phyloP scores from a whole-genome alignment of 2,888 invertebrate genomes.

The Neoascia interrupta region DNA sequence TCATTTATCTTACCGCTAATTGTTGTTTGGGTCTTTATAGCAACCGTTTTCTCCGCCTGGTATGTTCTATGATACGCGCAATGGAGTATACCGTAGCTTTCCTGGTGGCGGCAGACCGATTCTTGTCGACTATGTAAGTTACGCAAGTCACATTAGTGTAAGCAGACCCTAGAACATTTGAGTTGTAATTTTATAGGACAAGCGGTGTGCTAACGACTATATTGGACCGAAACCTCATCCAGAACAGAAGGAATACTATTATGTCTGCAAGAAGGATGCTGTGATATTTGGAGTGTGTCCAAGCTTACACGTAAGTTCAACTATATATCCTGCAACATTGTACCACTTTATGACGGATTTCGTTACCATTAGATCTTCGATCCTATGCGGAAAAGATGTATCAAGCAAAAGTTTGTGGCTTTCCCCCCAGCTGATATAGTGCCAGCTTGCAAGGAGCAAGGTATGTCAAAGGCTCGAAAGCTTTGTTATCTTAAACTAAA shows the following conservation, averaged over 20 bases:
- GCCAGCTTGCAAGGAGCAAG: slow-evolving; percentile 72
- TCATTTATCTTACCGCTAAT: neutral
- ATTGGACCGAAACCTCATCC: slow-evolving; percentile 78
- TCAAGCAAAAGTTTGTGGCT: slow-evolving; percentile 68
- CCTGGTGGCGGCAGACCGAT: slow-evolving; percentile 79
- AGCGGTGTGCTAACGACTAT: slow-evolving; percentile 77
- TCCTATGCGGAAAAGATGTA: slow-evolving; percentile 73
- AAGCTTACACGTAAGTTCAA: slow-evolving; percentile 73
- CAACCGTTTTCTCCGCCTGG: slow-evolving; percentile 68
- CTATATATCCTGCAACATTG: too few relatives aligned
- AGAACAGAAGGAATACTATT: slow-evolving; percentile 78
- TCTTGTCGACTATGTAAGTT: slow-evolving; percentile 76
- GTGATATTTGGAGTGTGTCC: slow-evolving; percentile 79
- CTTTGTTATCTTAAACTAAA: too few relatives aligned
- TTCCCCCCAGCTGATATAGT: slow-evolving; percentile 72
- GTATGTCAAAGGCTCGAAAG: slow-evolving; percentile 62
- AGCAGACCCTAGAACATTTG: neutral
- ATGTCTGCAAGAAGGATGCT: slow-evolving; percentile 78
- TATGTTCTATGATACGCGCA: slow-evolving; percentile 75
- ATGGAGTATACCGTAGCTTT: slow-evolving; percentile 74
- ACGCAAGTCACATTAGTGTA: neutral
- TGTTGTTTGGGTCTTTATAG: slow-evolving; percentile 33
- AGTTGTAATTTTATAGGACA: slow-evolving; percentile 73
- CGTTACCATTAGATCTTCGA: slow-evolving; percentile 73
- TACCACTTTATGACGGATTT: neutral